These are phyloP conservation scores for Euwallacea similis DNA, from an alignment of 1,140 invertebrate genomes.

Conservation along the genomic window DNA sequence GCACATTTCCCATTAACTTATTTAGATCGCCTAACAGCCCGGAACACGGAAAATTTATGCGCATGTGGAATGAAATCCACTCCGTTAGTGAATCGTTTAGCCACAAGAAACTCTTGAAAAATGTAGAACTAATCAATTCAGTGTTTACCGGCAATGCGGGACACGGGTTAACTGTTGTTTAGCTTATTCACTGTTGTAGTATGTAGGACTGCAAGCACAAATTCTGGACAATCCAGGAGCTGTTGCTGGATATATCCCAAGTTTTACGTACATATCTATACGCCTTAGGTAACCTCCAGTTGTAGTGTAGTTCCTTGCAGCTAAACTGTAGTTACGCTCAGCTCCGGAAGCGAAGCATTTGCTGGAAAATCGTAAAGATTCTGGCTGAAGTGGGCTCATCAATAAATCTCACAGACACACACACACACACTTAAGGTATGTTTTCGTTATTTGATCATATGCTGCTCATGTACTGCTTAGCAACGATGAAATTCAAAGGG, in stretches of 20 bases:
- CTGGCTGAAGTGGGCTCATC: too few relatives aligned
- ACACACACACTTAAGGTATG: too few relatives aligned
- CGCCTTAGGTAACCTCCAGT: neutral
- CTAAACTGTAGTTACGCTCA: too few relatives aligned
- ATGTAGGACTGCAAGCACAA: neutral
- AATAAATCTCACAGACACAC: too few relatives aligned
- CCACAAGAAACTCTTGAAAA: neutral
- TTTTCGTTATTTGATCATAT: too few relatives aligned
- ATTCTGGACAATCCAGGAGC: neutral
- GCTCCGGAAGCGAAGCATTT: too few relatives aligned
- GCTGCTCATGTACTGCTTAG: too few relatives aligned
- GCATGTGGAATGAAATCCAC: neutral
- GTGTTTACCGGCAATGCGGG: constrained; percentile 6
- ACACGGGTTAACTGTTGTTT: neutral
- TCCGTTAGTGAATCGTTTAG: neutral
- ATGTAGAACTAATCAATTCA: constrained; percentile 13
- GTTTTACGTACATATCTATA: neutral
- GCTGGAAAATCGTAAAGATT: too few relatives aligned
- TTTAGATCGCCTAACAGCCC: too few relatives aligned
- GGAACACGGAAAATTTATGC: neutral
- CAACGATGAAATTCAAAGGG: too few relatives aligned
- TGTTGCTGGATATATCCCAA: neutral
- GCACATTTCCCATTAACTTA: too few relatives aligned
- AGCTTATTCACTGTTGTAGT: neutral
- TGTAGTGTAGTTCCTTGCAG: neutral